These are phyloP conservation scores for Amiota mariae DNA, from an alignment of 2,888 invertebrate species.

Conservation along the genomic window DNA sequence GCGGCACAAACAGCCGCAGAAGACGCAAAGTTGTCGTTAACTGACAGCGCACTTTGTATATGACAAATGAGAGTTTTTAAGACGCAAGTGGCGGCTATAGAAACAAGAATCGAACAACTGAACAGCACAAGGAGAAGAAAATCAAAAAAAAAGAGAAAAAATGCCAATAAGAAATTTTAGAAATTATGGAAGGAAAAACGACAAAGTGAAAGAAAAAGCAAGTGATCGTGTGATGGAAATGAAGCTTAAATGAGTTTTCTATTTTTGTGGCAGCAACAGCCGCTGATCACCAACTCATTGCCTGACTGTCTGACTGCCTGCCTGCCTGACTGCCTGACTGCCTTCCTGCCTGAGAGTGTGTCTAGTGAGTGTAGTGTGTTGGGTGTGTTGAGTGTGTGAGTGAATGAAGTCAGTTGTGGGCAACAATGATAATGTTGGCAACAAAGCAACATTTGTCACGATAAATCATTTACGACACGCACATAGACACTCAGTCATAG, in stretches of 20 bases:
- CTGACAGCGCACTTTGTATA: conserved; percentile 32
- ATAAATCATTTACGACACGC: conserved; percentile 62
- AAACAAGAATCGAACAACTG: neutral
- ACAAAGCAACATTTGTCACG: conserved; percentile 61
- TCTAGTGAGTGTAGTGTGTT: neutral
- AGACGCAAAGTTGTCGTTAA: neutral
- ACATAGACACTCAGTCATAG: neutral
- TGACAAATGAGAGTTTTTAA: conserved; percentile 62
- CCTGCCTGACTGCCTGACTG: conserved; percentile 9
- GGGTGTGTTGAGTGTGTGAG: no score
- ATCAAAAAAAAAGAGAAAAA: conserved; percentile 28
- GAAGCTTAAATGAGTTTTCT: conserved; percentile 26
- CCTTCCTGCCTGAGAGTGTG: neutral
- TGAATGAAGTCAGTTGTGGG: conserved; percentile 22
- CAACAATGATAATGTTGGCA: neutral
- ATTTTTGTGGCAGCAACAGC: conserved; percentile 23
- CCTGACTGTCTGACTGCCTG: conserved; percentile 23
- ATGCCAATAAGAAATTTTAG: conserved; percentile 40
- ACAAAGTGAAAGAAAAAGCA: neutral
- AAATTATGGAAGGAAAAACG: neutral
- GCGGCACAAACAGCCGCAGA: conserved; percentile 52
- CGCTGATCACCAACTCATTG: conserved; percentile 18
- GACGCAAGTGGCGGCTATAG: conserved; percentile 28
- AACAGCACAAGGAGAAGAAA: neutral
- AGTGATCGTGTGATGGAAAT: conserved; percentile 16